Conservation (phyloP, 2,797 vertebrate species). For the Hapalemur alaotrensis region DNA sequence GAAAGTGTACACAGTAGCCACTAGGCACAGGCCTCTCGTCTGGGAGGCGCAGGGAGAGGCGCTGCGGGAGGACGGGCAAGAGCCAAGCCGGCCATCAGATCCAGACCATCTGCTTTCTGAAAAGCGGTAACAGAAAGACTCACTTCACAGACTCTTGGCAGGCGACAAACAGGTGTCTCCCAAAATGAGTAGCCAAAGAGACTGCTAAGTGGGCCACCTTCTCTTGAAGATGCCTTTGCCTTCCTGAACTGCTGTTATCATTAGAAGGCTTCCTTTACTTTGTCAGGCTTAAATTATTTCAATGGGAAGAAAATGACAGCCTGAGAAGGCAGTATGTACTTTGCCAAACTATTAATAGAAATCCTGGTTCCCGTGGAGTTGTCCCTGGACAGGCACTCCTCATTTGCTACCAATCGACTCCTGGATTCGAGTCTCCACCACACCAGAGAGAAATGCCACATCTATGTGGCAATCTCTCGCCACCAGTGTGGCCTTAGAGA, state of each 20-base stretch:
- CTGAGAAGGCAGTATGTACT: neutral
- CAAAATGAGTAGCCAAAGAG: constrained; percentile 51
- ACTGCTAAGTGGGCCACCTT: neutral
- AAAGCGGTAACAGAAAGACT: constrained; percentile 50
- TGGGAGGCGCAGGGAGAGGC: neutral
- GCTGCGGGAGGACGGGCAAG: neutral
- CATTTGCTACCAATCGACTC: neutral
- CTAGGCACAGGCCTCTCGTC: neutral
- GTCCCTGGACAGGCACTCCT: neutral
- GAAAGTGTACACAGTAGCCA: neutral
- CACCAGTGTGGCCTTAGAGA: neutral
- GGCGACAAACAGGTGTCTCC: neutral
- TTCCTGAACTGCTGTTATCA: constrained; percentile 18
- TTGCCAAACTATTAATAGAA: neutral
- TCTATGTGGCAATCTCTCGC: neutral
- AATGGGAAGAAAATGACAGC: rapidly evolving
- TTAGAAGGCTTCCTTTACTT: neutral
- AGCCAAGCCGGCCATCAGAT: constrained; percentile 37
- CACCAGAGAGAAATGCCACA: neutral
- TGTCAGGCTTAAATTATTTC: constrained; percentile 6
- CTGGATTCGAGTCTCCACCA: neutral
- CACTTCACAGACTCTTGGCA: constrained; percentile 63
- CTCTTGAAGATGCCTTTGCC: neutral
- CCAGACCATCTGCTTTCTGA: constrained; percentile 50
- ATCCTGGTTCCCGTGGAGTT: neutral